These are phyloP conservation scores for Dipodomys spectabilis DNA, from an alignment of 2,113 vertebrate species.

Conservation along the genomic window DNA sequence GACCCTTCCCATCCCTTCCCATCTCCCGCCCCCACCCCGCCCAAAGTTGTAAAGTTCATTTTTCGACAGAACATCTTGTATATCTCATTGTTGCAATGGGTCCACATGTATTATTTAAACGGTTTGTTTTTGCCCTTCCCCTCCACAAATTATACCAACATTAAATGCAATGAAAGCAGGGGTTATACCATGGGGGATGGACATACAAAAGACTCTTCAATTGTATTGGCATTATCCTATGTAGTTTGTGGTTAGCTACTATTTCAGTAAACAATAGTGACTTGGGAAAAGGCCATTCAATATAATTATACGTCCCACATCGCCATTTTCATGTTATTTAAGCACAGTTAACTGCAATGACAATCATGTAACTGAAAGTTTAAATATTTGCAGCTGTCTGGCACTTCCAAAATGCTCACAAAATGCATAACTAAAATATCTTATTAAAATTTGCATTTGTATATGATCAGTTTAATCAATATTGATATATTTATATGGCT, in stretches of 20 bases:
- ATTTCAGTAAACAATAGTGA: background rate
- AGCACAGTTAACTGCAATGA: background rate
- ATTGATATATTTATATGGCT: background rate
- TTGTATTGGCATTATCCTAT: background rate
- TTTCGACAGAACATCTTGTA: no score
- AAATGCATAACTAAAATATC: background rate
- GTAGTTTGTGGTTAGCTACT: rapidly evolving
- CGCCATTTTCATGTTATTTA: background rate
- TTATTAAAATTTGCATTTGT: background rate
- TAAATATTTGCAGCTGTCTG: background rate
- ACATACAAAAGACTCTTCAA: no score
- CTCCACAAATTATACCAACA: no score
- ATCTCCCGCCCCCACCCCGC: no score
- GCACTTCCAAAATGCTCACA: background rate
- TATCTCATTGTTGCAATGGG: no score
- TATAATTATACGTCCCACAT: background rate
- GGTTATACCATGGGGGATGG: no score
- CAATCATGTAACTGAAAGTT: rapidly evolving
- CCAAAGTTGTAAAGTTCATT: no score
- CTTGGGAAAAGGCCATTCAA: background rate
- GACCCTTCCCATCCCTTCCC: no score
- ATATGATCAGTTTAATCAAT: background rate
- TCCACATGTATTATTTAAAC: no score
- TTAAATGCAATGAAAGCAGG: no score
- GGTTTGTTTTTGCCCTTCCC: no score